Conservation (phyloP, 23 tunicate genomes). For the Halocynthia aurantium region DNA sequence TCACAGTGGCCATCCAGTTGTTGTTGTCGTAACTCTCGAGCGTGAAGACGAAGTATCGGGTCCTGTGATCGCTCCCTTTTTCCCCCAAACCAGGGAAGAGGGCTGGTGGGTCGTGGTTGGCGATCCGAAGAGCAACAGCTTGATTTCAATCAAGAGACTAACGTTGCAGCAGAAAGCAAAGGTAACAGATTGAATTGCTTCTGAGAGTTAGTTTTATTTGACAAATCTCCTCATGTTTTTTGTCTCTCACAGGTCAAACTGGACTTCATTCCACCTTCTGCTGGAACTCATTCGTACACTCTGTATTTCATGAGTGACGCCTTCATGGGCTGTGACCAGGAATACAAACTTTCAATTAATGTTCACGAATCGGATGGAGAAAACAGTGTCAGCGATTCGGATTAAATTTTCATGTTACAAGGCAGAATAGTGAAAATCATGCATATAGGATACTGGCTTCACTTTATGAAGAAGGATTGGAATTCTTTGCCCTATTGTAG, state of each 20-base stretch:
- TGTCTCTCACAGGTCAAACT: slow-evolving; percentile 42
- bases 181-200: background rate
- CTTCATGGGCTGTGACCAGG: slow-evolving; percentile 99
- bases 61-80: slow-evolving; percentile 93
- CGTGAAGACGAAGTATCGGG: slow-evolving; percentile 97
- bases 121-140: slow-evolving; percentile 83
- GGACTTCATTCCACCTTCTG: slow-evolving; percentile 82
- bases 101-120: slow-evolving; percentile 99
- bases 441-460: too few species aligned
- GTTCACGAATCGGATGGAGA: slow-evolving; percentile 85
- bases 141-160: slow-evolving; percentile 88
- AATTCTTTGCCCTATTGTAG: too few species aligned
- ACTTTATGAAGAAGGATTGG: too few species aligned
- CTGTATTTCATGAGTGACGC: slow-evolving; percentile 98
- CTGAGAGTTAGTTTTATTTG: background rate
- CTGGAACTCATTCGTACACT: slow-evolving; percentile 77
- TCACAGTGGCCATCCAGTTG: slow-evolving; percentile 59
- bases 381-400: slow-evolving; percentile 85
- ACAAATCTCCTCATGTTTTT: background rate
- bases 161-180: slow-evolving; percentile 88
- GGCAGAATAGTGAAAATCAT: too few species aligned
- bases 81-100: slow-evolving; percentile 94
- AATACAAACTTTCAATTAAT: slow-evolving; percentile 67
- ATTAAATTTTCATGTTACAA: slow-evolving; percentile 8
- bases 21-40: slow-evolving; percentile 70